A percentile compares a stretch with the other conserved stretches of the same genome.
These are phyloP conservation scores for Hippocampus zosterae DNA, from an alignment of 2,113 vertebrate genomes.

Conservation along the genomic window DNA sequence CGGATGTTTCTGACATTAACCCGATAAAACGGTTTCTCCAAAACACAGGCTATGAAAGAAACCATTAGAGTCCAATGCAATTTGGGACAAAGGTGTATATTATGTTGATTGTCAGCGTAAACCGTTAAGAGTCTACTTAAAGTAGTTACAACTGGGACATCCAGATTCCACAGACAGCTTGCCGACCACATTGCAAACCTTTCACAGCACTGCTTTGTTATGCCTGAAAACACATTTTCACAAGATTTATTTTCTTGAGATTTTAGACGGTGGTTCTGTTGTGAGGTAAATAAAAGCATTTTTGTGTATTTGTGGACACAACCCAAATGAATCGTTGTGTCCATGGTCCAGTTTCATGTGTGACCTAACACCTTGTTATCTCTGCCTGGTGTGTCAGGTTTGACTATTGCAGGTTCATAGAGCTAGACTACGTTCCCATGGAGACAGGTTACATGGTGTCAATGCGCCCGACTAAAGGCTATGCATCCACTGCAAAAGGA, in stretches of 20 bases:
- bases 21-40: background rate
- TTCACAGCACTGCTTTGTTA: background rate
- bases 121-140: background rate
- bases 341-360: slow-evolving; percentile 17
- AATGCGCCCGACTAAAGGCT: slow-evolving; percentile 76
- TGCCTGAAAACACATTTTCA: background rate
- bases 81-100: background rate
- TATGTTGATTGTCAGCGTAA: background rate
- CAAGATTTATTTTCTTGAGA: background rate
- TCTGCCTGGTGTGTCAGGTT: slow-evolving; percentile 70
- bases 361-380: slow-evolving; percentile 62
- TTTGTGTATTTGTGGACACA: background rate
- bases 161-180: background rate
- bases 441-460: slow-evolving; percentile 77
- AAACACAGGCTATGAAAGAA: background rate
- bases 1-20: background rate
- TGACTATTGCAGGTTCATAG: slow-evolving; percentile 81
- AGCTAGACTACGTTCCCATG: slow-evolving; percentile 79
- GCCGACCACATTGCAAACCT: background rate
- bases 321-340: slow-evolving; percentile 1
- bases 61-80: background rate
- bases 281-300: background rate
- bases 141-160: background rate
- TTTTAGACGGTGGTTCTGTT: background rate
- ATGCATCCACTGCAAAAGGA: slow-evolving; percentile 64